phyloP scores from a whole-genome alignment of 1,140 invertebrate species.

The Ips nitidus region DNA sequence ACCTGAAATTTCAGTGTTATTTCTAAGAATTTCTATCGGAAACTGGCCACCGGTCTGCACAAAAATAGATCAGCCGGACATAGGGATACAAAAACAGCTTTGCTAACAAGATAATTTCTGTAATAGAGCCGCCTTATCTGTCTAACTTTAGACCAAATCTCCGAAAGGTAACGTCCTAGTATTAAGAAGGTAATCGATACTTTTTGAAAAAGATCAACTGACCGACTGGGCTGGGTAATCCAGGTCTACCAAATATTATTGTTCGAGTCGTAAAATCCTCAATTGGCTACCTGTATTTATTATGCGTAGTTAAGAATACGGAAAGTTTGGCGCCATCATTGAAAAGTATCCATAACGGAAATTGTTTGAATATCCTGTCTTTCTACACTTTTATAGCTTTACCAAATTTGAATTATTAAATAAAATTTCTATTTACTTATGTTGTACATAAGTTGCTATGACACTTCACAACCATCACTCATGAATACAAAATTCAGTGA shows the following conservation, averaged over 20 bases:
- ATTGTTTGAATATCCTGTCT: too few species aligned
- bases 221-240: conserved; percentile 1
- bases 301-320: conserved; percentile 3
- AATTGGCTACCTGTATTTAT: conserved; percentile 1
- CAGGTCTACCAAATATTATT: not conserved
- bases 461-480: conserved; percentile 6
- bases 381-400: too few species aligned
- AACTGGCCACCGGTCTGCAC: not conserved
- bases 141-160: conserved; percentile 4
- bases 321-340: not conserved
- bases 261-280: not conserved
- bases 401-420: too few species aligned
- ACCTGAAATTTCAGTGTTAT: not conserved
- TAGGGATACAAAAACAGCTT: conserved; percentile 9
- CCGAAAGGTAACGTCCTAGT: not conserved
- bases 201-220: conserved; percentile 21
- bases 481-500: conserved; percentile 28
- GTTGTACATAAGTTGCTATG: too few species aligned
- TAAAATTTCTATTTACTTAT: too few species aligned
- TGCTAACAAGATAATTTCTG: conserved; percentile 16
- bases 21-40: not conserved
- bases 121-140: conserved; percentile 8
- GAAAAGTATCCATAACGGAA: too few species aligned
- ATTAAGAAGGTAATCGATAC: conserved; percentile 11
- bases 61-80: too few species aligned